phyloP scores from a whole-genome alignment of 2,888 invertebrate species.

The Heliconius sara region DNA sequence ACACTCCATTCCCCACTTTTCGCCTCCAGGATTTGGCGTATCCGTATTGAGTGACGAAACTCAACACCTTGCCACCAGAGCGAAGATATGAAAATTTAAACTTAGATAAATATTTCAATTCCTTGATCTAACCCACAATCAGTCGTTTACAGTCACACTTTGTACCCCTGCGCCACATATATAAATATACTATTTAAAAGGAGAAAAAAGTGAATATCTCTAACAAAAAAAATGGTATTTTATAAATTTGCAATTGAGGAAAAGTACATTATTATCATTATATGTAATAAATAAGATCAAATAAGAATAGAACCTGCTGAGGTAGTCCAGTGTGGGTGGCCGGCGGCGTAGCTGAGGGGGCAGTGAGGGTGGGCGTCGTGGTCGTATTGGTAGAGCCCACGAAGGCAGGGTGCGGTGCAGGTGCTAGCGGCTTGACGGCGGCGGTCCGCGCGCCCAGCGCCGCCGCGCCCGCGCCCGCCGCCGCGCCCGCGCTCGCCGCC shows the following conservation, averaged over 20 bases:
- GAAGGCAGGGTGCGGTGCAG: conserved; percentile 69
- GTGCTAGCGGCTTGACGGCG: conserved; percentile 74
- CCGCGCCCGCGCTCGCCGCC: conserved; percentile 50
- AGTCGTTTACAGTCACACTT: no score
- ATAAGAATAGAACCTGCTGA: conserved; percentile 71
- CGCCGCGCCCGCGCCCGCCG: conserved; percentile 70
- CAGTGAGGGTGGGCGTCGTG: conserved; percentile 68
- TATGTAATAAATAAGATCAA: background rate
- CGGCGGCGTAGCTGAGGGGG: conserved; percentile 67
- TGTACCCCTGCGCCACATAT: no score
- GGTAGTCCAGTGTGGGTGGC: conserved; percentile 81
- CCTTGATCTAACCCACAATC: no score
- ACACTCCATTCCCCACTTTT: no score
- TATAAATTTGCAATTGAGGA: background rate
- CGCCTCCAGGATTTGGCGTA: no score
- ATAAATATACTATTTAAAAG: background rate
- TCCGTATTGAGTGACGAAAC: no score
- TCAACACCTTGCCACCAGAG: no score
- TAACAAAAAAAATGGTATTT: background rate
- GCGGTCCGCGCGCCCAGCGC: conserved; percentile 59
- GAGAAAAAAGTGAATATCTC: background rate
- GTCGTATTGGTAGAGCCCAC: conserved; percentile 81
- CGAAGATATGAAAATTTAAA: no score
- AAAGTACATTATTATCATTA: background rate
- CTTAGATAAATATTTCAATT: no score